Percentiles rank a stretch among this genome's conserved stretches.
Evolutionary conservation across 2,113 vertebrate species (phyloP).

Genomic region (Syngnathus typhle): DNA sequence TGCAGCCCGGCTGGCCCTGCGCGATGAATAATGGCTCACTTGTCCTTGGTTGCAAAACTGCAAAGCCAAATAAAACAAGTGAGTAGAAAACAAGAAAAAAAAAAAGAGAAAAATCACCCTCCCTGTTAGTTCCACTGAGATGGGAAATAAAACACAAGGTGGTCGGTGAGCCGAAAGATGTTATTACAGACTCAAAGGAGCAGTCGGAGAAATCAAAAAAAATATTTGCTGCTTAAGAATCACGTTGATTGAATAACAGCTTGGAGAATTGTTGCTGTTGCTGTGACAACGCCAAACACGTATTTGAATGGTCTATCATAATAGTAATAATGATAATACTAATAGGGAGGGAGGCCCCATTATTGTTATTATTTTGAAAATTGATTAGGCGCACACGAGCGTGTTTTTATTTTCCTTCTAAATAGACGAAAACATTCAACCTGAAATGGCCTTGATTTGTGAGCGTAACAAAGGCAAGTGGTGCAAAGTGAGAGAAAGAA

Average conservation of each 20-base stretch:
- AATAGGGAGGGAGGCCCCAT: too few species aligned
- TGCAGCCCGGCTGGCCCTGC: not conserved
- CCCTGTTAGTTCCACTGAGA: not conserved
- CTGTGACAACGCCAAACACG: not conserved
- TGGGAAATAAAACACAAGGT: not conserved
- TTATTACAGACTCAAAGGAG: conserved; percentile 1
- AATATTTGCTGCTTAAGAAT: not conserved
- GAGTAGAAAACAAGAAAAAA: not conserved
- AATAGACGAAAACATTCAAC: too few species aligned
- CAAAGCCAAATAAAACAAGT: conserved; percentile 26
- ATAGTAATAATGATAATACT: not conserved
- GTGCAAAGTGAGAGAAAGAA: not conserved
- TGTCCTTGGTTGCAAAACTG: conserved; percentile 30
- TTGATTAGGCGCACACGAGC: too few species aligned
- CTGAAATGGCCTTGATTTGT: too few species aligned
- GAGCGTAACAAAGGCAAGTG: too few species aligned
- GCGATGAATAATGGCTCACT: conserved; percentile 27
- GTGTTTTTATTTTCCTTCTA: too few species aligned
- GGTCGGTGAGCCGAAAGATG: not conserved
- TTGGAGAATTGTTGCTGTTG: not conserved
- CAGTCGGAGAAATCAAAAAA: not conserved
- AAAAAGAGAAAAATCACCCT: not conserved
- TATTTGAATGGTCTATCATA: not conserved
- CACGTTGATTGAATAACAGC: not conserved
- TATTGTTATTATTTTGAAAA: too few species aligned